A percentile compares a stretch with the other conserved stretches of the same genome.
Conservation (phyloP, 1,140 invertebrate genomes). For the Popillia japonica region DNA sequence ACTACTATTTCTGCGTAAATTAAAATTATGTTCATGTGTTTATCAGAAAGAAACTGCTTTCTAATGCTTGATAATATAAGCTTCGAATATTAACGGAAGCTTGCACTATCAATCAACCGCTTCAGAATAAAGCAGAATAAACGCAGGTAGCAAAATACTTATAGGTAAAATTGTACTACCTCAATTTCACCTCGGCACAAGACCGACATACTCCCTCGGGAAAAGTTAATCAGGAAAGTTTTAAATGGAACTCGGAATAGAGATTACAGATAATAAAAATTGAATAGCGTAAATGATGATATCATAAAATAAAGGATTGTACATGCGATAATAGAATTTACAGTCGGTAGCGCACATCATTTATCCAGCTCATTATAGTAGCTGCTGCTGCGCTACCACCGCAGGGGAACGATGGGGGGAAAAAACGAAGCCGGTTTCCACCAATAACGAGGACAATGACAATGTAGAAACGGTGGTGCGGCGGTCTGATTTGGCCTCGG, state of each 20-base stretch:
- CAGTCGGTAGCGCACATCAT: conserved; percentile 23
- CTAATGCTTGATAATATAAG: too few relatives aligned
- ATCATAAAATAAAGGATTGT: conserved; percentile 34
- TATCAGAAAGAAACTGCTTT: too few relatives aligned
- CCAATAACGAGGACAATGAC: not conserved
- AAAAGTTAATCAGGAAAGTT: conserved; percentile 27
- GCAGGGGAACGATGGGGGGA: not conserved
- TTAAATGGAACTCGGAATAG: conserved; percentile 1
- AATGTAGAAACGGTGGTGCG: not conserved
- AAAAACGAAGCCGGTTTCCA: not conserved
- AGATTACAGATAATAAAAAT: conserved; percentile 39
- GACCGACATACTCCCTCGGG: not conserved
- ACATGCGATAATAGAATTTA: conserved; percentile 38
- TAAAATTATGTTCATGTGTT: too few relatives aligned
- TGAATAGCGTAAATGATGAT: conserved; percentile 38
- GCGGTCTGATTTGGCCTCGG: not conserved
- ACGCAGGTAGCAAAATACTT: too few relatives aligned
- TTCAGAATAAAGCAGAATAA: too few relatives aligned
- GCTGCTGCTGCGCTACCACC: not conserved
- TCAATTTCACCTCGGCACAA: too few relatives aligned
- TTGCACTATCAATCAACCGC: too few relatives aligned
- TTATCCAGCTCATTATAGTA: conserved; percentile 17
- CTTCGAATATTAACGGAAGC: too few relatives aligned
- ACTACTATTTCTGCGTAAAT: too few relatives aligned
- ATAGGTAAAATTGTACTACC: too few relatives aligned